phyloP scores from a whole-genome alignment of 2,113 vertebrate species.

The Synchiropus splendidus region DNA sequence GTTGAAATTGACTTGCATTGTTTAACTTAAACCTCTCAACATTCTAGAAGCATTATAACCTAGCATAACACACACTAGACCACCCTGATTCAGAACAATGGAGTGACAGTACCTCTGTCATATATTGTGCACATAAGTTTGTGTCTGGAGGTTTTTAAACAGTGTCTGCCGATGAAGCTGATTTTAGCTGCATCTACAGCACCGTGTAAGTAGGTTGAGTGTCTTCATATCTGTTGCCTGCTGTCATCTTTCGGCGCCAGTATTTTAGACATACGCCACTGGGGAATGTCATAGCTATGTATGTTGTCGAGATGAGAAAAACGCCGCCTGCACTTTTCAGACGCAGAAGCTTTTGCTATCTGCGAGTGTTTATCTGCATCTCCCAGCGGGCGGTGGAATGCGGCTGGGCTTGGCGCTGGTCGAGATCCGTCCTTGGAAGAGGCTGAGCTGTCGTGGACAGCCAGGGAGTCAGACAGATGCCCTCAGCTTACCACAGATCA shows the following conservation, averaged over 20 bases:
- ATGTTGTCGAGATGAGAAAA: conserved; percentile 32
- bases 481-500: conserved; percentile 64
- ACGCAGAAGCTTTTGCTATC: conserved; percentile 24
- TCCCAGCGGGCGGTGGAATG: conserved; percentile 43
- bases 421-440: conserved; percentile 56
- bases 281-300: conserved; percentile 38
- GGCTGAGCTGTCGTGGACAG: conserved; percentile 36
- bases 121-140: no score
- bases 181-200: conserved; percentile 14
- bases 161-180: no score
- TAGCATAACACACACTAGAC: no score
- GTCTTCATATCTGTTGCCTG: conserved; percentile 33
- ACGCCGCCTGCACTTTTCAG: conserved; percentile 28
- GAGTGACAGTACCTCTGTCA: no score
- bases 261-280: conserved; percentile 39
- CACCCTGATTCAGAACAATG: no score
- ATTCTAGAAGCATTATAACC: no score
- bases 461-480: conserved; percentile 61
- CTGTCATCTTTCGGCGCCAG: conserved; percentile 31
- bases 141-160: no score
- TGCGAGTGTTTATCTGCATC: conserved; percentile 49
- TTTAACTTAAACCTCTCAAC: no score
- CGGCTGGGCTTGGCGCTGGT: conserved; percentile 26
- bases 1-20: no score
- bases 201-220: conserved; percentile 41